Base-by-base conservation (phyloP, 2,888 invertebrate species). In the Drosophila recens region DNA sequence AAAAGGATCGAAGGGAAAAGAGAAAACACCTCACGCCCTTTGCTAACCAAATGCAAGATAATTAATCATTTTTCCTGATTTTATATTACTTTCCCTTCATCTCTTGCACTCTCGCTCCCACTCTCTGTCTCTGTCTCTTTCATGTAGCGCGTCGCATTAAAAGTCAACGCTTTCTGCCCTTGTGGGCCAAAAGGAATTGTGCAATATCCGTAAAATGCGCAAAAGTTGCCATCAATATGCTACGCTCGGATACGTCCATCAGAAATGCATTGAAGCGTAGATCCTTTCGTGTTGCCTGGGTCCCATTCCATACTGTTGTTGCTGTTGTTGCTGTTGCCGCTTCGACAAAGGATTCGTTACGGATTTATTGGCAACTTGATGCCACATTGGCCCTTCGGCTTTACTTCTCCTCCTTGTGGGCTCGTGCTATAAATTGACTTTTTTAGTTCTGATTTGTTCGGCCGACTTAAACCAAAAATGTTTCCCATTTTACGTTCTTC, bases 171-270 rank as follows among this genome's bases (percentile, higher is more conserved):
- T 68, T 68, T 63, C 49, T 67, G 58, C 57, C 56, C 59, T 54
- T 17, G 38, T 62, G 49, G 69, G 59, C 58, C 45, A 73, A 73
- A 73, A 68, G 69, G 80, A 86, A 87, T 87, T 89, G 87, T 85
- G 87, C 87, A 87, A 89, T 87, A 87, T 87, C 87, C 87, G 87
- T 89, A 85, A 87, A 87, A 87, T 87, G 82, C 82, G 87, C 82
- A 87, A 87, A 89, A 87, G 85, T 89, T 87, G 85, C 89, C 87
- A 83, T 87, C 87, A 87, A 87, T 87, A 89, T 83, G 89, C 89
- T 87, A 89, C 87, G 87, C 87, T 87, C 89, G 87, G 87, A 87
- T 89, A 87, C 87, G 87, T 87, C 87, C 81, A 87, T 87, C 89
- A 87, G 79, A 87, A 87, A 89, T 89, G 85, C 89, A 87, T 70